Base-by-base conservation (phyloP, 2,113 vertebrate species). In the Paramisgurnus dabryanus region DNA sequence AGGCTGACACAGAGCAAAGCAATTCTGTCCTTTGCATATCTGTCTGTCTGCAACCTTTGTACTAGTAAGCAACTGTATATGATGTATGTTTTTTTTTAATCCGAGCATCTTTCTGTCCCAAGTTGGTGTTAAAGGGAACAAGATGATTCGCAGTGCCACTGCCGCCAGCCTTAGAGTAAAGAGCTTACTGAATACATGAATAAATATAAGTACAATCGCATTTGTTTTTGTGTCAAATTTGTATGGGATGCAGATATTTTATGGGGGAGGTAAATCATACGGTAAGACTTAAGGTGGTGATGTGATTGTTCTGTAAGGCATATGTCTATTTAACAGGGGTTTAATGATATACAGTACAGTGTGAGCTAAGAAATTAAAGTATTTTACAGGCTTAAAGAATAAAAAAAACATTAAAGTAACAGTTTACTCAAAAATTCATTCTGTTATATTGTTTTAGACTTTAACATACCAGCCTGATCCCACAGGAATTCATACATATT, bases 151-250 rank as follows among this genome's bases (percentile, higher is more conserved):
- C 73, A 49, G 55, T 58, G 75, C 40, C 55, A 78, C 40, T 70
- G 64, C 74, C n/a, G 55, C 64, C 57, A 79, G 76, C 76, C 82
- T 83, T 83, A 79, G 69, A 60, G 75, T 81, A 13, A 49, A 40
- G 55, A 77, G 47, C 66, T 67, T 76, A 71, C 71, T 82, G 55
- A 82, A 83, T 57, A 65, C 43, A 55, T 45, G 13, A 85, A 82
- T 84, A 84, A 84, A 86, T 41, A 18, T 41, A 64, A 65, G 47
- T 69, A 60, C 39, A 77, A 74, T 7, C 22, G 45, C 57, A 50
- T 76, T 27, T 27, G 58, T 34, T 64, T 34, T 12, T 80, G 9
- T 80, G 79, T 80, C 70, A 65, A 66, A 47, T 67, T 39, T 53
- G 34, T n/a, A 57, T n/a, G 4, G 53, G 12, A 57, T 57, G 15